Conservation (phyloP, 2,888 invertebrate species). For the Opisthograptis luteolata region DNA sequence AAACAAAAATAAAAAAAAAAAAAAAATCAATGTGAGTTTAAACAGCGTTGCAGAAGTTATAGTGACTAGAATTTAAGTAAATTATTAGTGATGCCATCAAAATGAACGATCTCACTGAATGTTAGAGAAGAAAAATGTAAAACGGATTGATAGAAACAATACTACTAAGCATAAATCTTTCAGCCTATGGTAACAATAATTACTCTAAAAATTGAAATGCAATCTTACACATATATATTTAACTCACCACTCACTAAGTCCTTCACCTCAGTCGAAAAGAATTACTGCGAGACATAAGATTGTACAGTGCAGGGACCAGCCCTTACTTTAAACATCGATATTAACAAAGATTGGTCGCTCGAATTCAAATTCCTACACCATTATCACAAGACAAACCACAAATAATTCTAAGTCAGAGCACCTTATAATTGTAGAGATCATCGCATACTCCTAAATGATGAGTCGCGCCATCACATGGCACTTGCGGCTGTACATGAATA, state of each 20-base stretch:
- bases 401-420: slow-evolving; percentile 83
- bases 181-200: slow-evolving; percentile 68
- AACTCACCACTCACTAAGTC: slow-evolving; percentile 38
- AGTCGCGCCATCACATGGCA: slow-evolving; percentile 77
- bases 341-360: slow-evolving; percentile 77
- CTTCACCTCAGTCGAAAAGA: slow-evolving; percentile 41
- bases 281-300: slow-evolving; percentile 41
- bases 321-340: slow-evolving; percentile 68
- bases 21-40: not conserved
- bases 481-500: slow-evolving; percentile 73
- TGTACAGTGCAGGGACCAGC: slow-evolving; percentile 67
- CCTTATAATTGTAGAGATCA: slow-evolving; percentile 85
- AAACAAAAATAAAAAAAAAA: not conserved
- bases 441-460: slow-evolving; percentile 70
- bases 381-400: slow-evolving; percentile 79
- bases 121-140: slow-evolving; percentile 1
- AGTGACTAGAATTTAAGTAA: slow-evolving; percentile 35
- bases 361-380: slow-evolving; percentile 68
- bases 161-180: slow-evolving; percentile 52
- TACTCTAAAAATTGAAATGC: slow-evolving; percentile 73
- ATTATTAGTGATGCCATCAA: slow-evolving; percentile 11
- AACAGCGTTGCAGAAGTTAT: slow-evolving; percentile 13
- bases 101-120: slow-evolving; percentile 4
- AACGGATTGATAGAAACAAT: slow-evolving; percentile 39
- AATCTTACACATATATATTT: slow-evolving; percentile 59